A percentile compares a stretch with the other conserved stretches of the same genome.
phyloP scores from a whole-genome alignment of 2,888 invertebrate species.

The Tipula helvola region DNA sequence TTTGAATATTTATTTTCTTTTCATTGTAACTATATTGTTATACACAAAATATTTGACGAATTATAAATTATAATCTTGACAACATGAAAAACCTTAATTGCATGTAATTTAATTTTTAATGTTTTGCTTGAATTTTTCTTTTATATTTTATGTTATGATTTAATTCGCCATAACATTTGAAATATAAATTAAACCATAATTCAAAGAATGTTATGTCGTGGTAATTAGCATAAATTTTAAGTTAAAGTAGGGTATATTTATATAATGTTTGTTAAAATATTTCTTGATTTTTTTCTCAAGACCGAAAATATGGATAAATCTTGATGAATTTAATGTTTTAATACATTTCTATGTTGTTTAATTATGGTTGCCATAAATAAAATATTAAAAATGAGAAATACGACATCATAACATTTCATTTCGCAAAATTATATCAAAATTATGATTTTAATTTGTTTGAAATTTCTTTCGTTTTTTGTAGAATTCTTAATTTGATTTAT shows the following conservation, averaged over 20 bases:
- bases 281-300: background rate
- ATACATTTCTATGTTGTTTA: background rate
- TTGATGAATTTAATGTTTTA: background rate
- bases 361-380: background rate
- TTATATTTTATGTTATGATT: background rate
- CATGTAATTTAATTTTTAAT: slow-evolving; percentile 4
- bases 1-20: background rate
- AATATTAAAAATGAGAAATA: background rate
- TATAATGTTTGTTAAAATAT: background rate
- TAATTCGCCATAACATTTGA: background rate
- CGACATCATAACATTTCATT: background rate
- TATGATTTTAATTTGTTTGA: background rate
- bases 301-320: background rate
- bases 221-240: background rate
- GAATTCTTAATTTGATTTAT: too few species aligned
- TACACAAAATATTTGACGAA: too few species aligned
- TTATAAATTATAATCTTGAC: background rate
- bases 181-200: background rate
- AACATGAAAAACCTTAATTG: background rate
- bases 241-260: background rate
- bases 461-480: background rate
- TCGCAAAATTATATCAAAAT: background rate
- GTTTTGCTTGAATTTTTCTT: background rate
- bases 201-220: background rate
- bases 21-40: background rate